Evolutionary conservation across 2,888 invertebrate genomes (phyloP).

Genomic region (Drosophila heteroneura): DNA sequence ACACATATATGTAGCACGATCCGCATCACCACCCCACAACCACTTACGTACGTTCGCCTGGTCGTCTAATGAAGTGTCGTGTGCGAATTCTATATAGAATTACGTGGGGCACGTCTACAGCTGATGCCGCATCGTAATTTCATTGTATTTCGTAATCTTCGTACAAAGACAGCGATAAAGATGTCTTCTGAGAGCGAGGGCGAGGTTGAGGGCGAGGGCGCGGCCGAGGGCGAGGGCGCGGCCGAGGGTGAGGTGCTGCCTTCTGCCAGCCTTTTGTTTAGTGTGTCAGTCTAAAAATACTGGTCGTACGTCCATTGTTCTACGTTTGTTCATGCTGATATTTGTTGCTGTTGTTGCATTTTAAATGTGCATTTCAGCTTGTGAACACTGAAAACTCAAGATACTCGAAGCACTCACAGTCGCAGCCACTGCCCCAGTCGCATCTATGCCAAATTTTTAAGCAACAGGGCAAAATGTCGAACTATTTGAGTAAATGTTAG

Average conservation of each 20-base stretch:
- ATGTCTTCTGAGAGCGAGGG: constrained; percentile 16
- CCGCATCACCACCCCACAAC: background rate
- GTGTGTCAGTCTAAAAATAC: constrained; percentile 76
- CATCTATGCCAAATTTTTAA: constrained; percentile 57
- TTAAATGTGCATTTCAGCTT: constrained; percentile 59
- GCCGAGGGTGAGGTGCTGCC: constrained; percentile 22
- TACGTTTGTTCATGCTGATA: background rate
- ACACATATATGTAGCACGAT: constrained; percentile 6
- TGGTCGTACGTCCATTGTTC: constrained; percentile 54
- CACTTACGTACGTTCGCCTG: background rate
- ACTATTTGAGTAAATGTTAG: constrained; percentile 22
- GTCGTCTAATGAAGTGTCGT: constrained; percentile 21
- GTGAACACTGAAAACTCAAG: constrained; percentile 45
- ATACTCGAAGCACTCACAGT: constrained; percentile 16
- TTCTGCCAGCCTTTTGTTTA: constrained; percentile 61
- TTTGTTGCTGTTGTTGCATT: constrained; percentile 33
- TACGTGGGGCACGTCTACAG: constrained; percentile 59
- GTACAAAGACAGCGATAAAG: constrained; percentile 35
- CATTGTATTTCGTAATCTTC: constrained; percentile 67
- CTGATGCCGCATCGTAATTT: constrained; percentile 14
- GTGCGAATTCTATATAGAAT: constrained; percentile 67
- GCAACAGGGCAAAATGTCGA: constrained; percentile 49
- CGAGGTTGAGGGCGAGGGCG: constrained; percentile 1
- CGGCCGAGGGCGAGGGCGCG: constrained; percentile 16
- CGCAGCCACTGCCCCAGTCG: background rate